Conservation (phyloP, 2,113 vertebrate genomes). For the Porphyrio hochstetteri region DNA sequence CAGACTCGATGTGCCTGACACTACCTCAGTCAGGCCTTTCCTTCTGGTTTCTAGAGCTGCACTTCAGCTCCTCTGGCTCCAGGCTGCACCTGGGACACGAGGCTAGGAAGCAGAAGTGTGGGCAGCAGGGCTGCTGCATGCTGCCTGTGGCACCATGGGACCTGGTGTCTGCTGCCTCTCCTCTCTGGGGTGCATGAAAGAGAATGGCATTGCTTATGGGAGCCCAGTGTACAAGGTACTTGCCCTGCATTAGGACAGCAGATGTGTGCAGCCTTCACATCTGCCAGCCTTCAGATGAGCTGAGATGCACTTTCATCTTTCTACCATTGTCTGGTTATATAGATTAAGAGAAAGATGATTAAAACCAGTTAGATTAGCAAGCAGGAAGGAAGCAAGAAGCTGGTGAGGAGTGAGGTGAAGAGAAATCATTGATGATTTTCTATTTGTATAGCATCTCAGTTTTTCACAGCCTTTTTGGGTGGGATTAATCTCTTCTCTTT, state of each 20-base stretch:
- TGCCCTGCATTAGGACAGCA: neutral
- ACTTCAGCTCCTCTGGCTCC: neutral
- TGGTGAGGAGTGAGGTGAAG: neutral
- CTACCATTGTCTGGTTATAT: neutral
- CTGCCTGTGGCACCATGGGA: neutral
- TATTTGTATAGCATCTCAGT: neutral
- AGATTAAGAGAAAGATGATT: neutral
- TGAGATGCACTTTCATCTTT: neutral
- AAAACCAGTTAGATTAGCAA: neutral
- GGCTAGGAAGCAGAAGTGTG: neutral
- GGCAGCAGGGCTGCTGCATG: neutral
- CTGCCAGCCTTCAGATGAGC: neutral
- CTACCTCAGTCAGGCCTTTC: neutral
- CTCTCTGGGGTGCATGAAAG: neutral
- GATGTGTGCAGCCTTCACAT: neutral
- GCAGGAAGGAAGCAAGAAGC: slow-evolving; percentile 22
- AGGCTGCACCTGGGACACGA: neutral
- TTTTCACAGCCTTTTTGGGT: neutral
- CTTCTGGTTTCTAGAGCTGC: neutral
- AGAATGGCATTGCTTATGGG: neutral
- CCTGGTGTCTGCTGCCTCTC: neutral
- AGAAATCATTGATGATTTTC: neutral
- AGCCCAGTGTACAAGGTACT: neutral
- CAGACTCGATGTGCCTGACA: accelerated
- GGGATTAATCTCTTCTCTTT: neutral